Conservation (phyloP, 1,140 invertebrate genomes). For the Bradynema listronoti region DNA sequence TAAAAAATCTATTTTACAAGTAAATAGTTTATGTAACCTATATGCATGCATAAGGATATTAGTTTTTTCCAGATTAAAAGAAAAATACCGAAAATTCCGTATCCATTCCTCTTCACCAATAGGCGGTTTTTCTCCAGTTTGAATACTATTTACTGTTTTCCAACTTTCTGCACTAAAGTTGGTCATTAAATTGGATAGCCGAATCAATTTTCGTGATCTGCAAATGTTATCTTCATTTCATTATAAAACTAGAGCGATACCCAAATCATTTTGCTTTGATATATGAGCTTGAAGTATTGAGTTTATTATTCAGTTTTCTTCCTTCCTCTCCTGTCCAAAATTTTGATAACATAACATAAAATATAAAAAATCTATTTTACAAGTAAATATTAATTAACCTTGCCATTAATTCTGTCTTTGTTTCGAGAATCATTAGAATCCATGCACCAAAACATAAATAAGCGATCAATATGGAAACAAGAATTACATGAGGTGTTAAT, state of each 20-base stretch:
- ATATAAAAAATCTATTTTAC: not conserved
- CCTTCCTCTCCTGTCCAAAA: not conserved
- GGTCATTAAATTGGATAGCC: constrained; percentile 51
- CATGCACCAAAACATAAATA: constrained; percentile 56
- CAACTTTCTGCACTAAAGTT: constrained; percentile 57
- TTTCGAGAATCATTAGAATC: constrained; percentile 54
- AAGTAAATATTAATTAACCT: constrained; percentile 31
- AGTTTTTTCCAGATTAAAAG: too few species aligned
- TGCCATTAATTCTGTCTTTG: constrained; percentile 50
- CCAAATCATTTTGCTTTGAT: not conserved
- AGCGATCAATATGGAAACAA: constrained; percentile 53
- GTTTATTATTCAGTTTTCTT: not conserved
- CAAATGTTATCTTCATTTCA: constrained; percentile 8
- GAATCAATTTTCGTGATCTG: constrained; percentile 41
- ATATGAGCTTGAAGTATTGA: not conserved
- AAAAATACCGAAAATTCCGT: constrained; percentile 36
- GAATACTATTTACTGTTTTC: constrained; percentile 48
- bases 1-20: too few species aligned
- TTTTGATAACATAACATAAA: constrained; percentile 9
- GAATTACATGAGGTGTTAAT: constrained; percentile 53
- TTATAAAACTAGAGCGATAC: not conserved
- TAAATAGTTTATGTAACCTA: not conserved
- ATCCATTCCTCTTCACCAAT: constrained; percentile 52
- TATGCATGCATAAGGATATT: constrained; percentile 12
- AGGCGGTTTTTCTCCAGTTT: constrained; percentile 43